Percentiles rank a stretch among this genome's conserved stretches.
Conservation (phyloP, 2,888 invertebrate species). For the Eustalomyia histrio region DNA sequence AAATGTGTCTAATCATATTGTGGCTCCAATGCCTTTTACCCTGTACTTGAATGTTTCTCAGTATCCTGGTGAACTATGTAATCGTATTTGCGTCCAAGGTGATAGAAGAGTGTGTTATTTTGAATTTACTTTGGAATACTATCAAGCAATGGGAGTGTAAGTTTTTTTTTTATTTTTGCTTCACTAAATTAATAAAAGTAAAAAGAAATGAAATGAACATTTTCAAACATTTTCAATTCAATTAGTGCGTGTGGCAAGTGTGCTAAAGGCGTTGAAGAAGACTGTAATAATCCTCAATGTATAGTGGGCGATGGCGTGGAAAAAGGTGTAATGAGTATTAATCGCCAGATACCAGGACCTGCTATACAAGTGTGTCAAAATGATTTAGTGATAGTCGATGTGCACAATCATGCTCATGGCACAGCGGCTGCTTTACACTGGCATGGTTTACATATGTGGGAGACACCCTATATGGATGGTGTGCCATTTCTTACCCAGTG, state of each 20-base stretch:
- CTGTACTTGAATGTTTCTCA: slow-evolving; percentile 62
- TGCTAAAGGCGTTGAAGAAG: slow-evolving; percentile 73
- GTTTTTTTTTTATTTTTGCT: slow-evolving; percentile 57
- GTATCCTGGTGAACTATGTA: slow-evolving; percentile 73
- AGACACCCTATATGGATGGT: slow-evolving; percentile 90
- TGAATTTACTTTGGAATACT: slow-evolving; percentile 79
- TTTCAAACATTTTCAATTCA: slow-evolving; percentile 26
- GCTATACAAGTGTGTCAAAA: slow-evolving; percentile 86
- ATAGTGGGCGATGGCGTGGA: slow-evolving; percentile 80
- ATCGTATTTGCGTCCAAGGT: slow-evolving; percentile 68
- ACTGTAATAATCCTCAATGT: slow-evolving; percentile 80
- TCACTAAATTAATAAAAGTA: slow-evolving; percentile 2
- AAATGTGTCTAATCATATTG: slow-evolving; percentile 1
- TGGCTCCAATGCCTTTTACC: neutral
- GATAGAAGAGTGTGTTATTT: slow-evolving; percentile 77
- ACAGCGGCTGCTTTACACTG: slow-evolving; percentile 92
- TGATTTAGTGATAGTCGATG: slow-evolving; percentile 89
- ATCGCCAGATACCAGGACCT: slow-evolving; percentile 80
- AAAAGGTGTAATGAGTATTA: slow-evolving; percentile 79
- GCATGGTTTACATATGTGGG: slow-evolving; percentile 90
- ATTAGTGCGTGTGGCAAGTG: slow-evolving; percentile 80
- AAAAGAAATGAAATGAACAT: slow-evolving; percentile 19
- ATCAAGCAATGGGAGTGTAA: slow-evolving; percentile 79
- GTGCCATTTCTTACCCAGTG: slow-evolving; percentile 91
- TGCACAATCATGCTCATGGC: slow-evolving; percentile 86